Conservation (phyloP, 30 jellyfish, hydroid and myxozoan species). For the Morbakka virulenta region DNA sequence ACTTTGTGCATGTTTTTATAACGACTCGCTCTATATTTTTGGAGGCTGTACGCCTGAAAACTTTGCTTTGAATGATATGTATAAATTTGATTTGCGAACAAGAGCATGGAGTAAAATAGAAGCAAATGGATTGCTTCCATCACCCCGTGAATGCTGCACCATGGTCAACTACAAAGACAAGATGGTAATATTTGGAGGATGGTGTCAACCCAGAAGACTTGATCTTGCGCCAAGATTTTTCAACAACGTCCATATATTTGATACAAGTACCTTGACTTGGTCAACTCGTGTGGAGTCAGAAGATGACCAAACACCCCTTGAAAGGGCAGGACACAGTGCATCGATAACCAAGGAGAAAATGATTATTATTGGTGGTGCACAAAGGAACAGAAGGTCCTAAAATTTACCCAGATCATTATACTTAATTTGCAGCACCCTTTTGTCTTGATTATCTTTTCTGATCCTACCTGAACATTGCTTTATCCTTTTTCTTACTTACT, state of each 20-base stretch:
- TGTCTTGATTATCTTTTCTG: not conserved
- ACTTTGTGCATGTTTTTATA: slow-evolving; percentile 58
- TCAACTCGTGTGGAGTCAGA: not conserved
- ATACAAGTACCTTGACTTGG: slow-evolving; percentile 48
- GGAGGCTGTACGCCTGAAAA: slow-evolving; percentile 84
- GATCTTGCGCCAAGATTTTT: slow-evolving; percentile 79
- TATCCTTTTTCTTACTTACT: too few relatives aligned
- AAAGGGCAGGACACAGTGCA: slow-evolving; percentile 97
- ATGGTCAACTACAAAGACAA: slow-evolving; percentile 58
- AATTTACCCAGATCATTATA: not conserved
- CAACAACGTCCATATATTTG: slow-evolving; percentile 63
- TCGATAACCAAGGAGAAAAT: slow-evolving; percentile 54
- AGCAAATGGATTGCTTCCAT: slow-evolving; percentile 79
- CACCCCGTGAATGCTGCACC: slow-evolving; percentile 91
- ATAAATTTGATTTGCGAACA: slow-evolving; percentile 55
- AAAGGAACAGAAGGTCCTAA: slow-evolving; percentile 62
- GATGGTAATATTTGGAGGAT: slow-evolving; percentile 83
- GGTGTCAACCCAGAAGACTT: slow-evolving; percentile 85
- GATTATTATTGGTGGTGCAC: slow-evolving; percentile 97
- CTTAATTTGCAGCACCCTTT: not conserved
- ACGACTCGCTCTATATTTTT: slow-evolving; percentile 58
- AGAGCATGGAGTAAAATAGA: slow-evolving; percentile 63
- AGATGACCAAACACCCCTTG: slow-evolving; percentile 32
- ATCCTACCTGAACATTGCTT: too few relatives aligned
- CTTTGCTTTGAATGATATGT: slow-evolving; percentile 78